Base-by-base conservation (phyloP, 2,888 invertebrate species). In the Tortrix viridana region DNA sequence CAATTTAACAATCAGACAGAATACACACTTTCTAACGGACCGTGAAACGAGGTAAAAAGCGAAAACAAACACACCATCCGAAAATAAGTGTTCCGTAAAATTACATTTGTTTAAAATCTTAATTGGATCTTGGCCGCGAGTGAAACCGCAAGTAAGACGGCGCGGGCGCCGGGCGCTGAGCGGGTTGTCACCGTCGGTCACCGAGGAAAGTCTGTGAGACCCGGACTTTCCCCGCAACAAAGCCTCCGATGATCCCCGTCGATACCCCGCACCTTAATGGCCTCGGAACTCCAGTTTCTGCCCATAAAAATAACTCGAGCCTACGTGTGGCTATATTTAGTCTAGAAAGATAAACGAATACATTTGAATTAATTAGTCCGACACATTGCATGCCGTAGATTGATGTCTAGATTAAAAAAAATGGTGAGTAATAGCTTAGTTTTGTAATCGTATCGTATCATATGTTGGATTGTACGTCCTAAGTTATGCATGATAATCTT, bases 181-280 rank as follows among this genome's bases (percentile, higher is more conserved):
- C 32, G 41, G 49, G 50, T 60, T 50, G 60, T 60, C 52, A 58
- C 53, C 57, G 46, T 5, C 19, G 32, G 55, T 47, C 49, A 50
- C 22, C 60, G 67, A 64, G 69, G 69, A 65, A 68, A 70, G 67
- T 68, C 66, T 74, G 74, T 74, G 76, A 71, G 73, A 74, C 65
- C 66, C 66, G 63, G 65, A 75, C 81, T 81, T 81, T 81, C 82
- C 72, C 76, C 72, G 63, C 66, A 76, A 76, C 78, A 74, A 75
- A 76, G 74, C 67, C 71, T 66, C 74, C 64, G 74, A 72, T 71
- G 72, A 66, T 73, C 74, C 53, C 69, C 71, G 71, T 73, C 57
- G 70, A 73, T 72, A 72, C 22, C 20, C 9, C 46, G 54, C 61
- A 56, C 65, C 69, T 57, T 63, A 71, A 74, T 70, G 60, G 68